Percentiles rank a stretch among this genome's conserved stretches.
Conservation (phyloP, 2,113 vertebrate species). For the Corythoichthys haematopterus region DNA sequence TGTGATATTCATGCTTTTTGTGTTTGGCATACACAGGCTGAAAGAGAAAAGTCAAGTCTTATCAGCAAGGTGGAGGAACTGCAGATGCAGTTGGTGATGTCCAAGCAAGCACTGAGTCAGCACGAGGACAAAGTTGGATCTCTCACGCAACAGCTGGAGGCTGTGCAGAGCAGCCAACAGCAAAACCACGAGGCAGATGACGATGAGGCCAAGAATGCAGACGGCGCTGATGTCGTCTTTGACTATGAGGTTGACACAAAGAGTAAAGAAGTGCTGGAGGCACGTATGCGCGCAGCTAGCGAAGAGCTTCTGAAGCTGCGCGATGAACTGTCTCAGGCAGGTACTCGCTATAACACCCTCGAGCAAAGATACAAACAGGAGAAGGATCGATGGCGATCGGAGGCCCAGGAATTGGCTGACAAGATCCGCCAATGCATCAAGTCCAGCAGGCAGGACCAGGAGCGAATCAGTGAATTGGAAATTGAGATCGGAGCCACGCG, state of each 20-base stretch:
- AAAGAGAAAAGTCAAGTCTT: conserved; percentile 73
- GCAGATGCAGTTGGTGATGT: conserved; percentile 70
- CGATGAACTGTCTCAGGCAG: conserved; percentile 71
- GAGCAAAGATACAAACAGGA: conserved; percentile 71
- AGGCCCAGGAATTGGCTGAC: conserved; percentile 72
- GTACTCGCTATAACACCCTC: conserved; percentile 59
- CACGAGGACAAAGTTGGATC: conserved; percentile 71
- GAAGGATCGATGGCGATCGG: conserved; percentile 71
- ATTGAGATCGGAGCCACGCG: conserved; percentile 72
- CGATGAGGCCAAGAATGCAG: conserved; percentile 27
- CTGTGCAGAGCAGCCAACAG: conserved; percentile 47
- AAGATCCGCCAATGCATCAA: conserved; percentile 75
- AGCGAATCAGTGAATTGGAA: conserved; percentile 74
- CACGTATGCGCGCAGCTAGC: conserved; percentile 61
- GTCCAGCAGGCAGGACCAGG: conserved; percentile 73
- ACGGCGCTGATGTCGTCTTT: conserved; percentile 26
- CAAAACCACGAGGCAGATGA: conserved; percentile 25
- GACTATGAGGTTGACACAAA: conserved; percentile 70
- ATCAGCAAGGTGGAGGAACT: conserved; percentile 72
- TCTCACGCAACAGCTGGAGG: conserved; percentile 69
- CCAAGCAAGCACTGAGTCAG: conserved; percentile 70
- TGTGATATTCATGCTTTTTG: background rate
- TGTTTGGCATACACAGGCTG: conserved; percentile 55
- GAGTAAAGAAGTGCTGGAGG: conserved; percentile 70
- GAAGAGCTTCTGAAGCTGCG: conserved; percentile 69